These are phyloP conservation scores for Eupithecia pulchellata DNA, from an alignment of 2,888 invertebrate species.

Conservation along the genomic window DNA sequence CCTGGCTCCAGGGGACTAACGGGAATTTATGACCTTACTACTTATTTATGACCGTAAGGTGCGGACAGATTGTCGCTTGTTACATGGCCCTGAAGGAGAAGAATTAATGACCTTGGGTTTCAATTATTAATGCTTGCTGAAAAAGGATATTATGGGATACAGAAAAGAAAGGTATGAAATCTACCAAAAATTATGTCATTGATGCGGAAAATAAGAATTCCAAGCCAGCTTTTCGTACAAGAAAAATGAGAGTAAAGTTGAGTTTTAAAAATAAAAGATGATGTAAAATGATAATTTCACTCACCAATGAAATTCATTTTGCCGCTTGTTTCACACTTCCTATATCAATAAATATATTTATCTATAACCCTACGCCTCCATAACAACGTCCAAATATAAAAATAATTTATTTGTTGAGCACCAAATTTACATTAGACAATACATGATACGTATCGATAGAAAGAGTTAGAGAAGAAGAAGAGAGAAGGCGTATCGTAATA, in stretches of 20 bases:
- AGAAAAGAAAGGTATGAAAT: no score
- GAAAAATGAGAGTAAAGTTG: slow-evolving; percentile 9
- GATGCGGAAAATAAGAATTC: not conserved
- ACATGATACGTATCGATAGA: slow-evolving; percentile 82
- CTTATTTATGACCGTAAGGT: slow-evolving; percentile 19
- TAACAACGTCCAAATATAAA: slow-evolving; percentile 77
- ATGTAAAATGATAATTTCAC: slow-evolving; percentile 47
- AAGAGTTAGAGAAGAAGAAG: slow-evolving; percentile 64
- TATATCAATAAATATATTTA: slow-evolving; percentile 52
- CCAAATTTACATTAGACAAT: slow-evolving; percentile 76
- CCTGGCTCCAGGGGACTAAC: slow-evolving; percentile 28
- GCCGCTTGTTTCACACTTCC: slow-evolving; percentile 61
- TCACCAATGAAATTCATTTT: slow-evolving; percentile 82
- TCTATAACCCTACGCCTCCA: slow-evolving; percentile 59
- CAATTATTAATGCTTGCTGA: not conserved
- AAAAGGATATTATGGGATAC: no score
- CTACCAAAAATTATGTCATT: not conserved
- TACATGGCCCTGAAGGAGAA: slow-evolving; percentile 5
- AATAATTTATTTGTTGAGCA: slow-evolving; percentile 78
- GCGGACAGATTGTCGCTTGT: not conserved
- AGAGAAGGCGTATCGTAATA: slow-evolving; percentile 49
- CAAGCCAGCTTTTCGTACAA: slow-evolving; percentile 3
- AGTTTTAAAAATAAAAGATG: not conserved
- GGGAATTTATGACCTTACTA: slow-evolving; percentile 21
- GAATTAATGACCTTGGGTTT: not conserved